Evolutionary conservation across 1,140 invertebrate species (phyloP).

Genomic region (Mizuhopecten yessoensis): DNA sequence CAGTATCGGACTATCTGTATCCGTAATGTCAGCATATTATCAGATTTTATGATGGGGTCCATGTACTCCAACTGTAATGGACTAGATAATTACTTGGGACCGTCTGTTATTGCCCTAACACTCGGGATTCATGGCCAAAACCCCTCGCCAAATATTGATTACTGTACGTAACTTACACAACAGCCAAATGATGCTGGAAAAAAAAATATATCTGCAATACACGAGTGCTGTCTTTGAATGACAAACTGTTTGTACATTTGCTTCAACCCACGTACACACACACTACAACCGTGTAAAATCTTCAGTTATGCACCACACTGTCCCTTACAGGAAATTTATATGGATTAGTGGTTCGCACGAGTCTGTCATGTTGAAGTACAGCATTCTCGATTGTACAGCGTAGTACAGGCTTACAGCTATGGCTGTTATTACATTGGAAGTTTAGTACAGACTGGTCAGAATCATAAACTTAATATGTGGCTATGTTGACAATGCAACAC

Average conservation of each 20-base stretch:
- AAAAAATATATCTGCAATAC: neutral
- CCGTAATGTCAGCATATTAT: neutral
- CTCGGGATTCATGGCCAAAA: neutral
- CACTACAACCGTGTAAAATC: neutral
- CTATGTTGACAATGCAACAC: neutral
- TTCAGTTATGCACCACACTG: neutral
- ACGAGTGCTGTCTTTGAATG: conserved; percentile 1
- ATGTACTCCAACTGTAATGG: neutral
- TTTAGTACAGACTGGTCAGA: neutral
- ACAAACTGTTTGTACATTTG: neutral
- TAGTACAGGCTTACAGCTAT: neutral
- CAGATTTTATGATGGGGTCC: conserved; percentile 31
- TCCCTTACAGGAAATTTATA: neutral
- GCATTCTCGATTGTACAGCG: neutral
- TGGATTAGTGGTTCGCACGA: neutral
- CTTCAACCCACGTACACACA: neutral
- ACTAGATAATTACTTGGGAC: conserved; percentile 38
- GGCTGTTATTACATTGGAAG: neutral
- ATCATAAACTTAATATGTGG: neutral
- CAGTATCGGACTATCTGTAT: neutral
- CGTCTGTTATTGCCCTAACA: neutral
- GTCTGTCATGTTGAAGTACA: neutral
- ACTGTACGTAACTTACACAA: neutral
- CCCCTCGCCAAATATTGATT: neutral
- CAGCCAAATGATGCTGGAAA: neutral